Evolutionary conservation across 1,140 invertebrate species (phyloP), one percentile per base, ranked within the genome.

Genomic region (Drosophila athabasca): DNA sequence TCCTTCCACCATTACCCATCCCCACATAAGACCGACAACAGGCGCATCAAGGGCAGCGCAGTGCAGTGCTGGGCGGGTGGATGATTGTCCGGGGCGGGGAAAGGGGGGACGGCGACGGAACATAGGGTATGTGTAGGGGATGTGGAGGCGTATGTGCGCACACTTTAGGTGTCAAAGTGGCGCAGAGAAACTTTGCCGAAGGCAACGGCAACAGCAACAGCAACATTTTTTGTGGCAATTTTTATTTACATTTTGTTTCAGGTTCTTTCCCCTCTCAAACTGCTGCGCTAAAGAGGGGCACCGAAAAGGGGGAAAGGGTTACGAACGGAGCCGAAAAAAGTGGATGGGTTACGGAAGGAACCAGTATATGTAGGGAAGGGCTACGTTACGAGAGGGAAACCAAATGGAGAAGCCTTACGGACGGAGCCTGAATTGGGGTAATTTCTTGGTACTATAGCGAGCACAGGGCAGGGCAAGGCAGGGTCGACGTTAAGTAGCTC

Each of bases 121-220:
- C 3, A 5, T 39, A 7, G 46, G 19, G 19, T 41, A 26, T 45
- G 48, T 41, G 15, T 6, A 19, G 22, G 43, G 66, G 17, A 26
- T 66, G 57, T 50, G 66, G 59, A 66, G 74, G 75, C 66, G 82
- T 87, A 79, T 87, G 78, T 58, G 82, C 83, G 83, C 82, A 87
- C 82, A 87, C 82, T 87, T 87, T 87, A 87, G 82, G 82, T 87
- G 82, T 87, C 82, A 87, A 87, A 87, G 74, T 76, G 74, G 46
- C 59, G 22, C 48, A 53, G 50, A 58, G 48, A 66, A 72, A 78
- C 60, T 76, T 76, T 51, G 72, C 72, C 62, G 55, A 51, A 39
- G 73, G 72, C 55, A 53, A 55, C 35, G 57, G 41, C 51, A 35
- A 46, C 31, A 19, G n/a, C n/a, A n/a, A n/a, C n/a, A n/a, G n/a